Evolutionary conservation across 2,888 invertebrate species (phyloP), one percentile per base, ranked within the genome.

Genomic region (Microctonus brassicae): DNA sequence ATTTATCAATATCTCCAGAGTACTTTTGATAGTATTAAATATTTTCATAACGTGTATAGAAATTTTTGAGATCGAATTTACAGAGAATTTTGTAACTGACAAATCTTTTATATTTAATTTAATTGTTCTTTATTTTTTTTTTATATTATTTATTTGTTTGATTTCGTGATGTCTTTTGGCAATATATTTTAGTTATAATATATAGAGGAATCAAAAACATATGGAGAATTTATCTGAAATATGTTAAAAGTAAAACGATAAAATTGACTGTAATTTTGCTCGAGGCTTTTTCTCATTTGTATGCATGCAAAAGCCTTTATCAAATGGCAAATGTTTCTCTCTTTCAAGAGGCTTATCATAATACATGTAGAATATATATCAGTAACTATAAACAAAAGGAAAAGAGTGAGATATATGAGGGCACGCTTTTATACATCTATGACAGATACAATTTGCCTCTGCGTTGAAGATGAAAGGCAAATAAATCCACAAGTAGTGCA

Each of bases 391-490:
- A 7, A 47, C 9, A 17, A 47, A 4, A 47, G 20, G 47, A 5
- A 47, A 47, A 47, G 17, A 55, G n/a, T 10, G 26, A 10, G 29
- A 58, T 17, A 17, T 9, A 20, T 20, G 20, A 52, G 53, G 26
- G 26, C 52, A n/a, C 29, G 47, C 26, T 55, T 60, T 24, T 66
- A 52, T 52, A 47, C 20, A 20, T 47, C 47, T 6, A 69, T 70
- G 69, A 70, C 75, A 67, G 39, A 52, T 64, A 67, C 66, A 70
- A 77, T 77, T 77, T 70, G 69, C 74, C 71, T 70, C 69, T 63
- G 57, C 57, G 52, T 36, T 29, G 22, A 66, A 73, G 72, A 73
- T 73, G 69, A 75, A 77, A 76, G 72, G 42, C 42, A 34, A 62
- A 33, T 57, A n/a, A 57, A 66, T 66, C 39, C 67, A 26, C 71